phyloP scores from a whole-genome alignment of 2,888 invertebrate species.

The Chrysotoxum bicinctum region DNA sequence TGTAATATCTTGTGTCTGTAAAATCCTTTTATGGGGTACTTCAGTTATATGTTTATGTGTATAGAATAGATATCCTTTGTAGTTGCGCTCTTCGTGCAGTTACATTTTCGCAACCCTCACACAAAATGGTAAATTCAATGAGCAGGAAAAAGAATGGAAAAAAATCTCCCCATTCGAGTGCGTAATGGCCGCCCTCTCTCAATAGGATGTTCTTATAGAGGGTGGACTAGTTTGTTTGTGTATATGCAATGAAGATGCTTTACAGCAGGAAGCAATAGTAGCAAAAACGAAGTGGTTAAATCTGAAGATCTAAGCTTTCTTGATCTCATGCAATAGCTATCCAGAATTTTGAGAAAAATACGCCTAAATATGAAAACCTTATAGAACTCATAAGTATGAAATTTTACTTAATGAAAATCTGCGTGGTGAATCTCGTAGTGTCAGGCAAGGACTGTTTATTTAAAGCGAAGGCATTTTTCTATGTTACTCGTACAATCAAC shows the following conservation, averaged over 20 bases:
- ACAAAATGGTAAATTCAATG: constrained; percentile 56
- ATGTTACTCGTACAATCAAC: too few relatives aligned
- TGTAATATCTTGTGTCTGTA: constrained; percentile 65
- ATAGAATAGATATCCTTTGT: constrained; percentile 62
- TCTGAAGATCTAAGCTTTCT: constrained; percentile 33
- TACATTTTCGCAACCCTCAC: constrained; percentile 56
- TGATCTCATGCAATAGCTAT: neutral
- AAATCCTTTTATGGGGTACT: constrained; percentile 68
- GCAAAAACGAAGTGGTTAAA: constrained; percentile 2
- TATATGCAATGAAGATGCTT: neutral
- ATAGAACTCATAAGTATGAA: too few relatives aligned
- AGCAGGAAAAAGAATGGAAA: constrained; percentile 2
- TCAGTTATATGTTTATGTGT: constrained; percentile 2
- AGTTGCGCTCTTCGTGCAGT: constrained; percentile 66
- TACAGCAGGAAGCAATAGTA: neutral
- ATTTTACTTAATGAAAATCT: too few relatives aligned
- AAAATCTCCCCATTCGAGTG: constrained; percentile 63
- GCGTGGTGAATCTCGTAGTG: too few relatives aligned
- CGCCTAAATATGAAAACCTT: too few relatives aligned
- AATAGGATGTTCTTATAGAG: constrained; percentile 57
- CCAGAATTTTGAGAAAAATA: neutral
- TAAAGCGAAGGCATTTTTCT: too few relatives aligned
- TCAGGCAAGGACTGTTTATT: too few relatives aligned
- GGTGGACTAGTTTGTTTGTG: constrained; percentile 43
- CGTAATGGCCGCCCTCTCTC: constrained; percentile 68